phyloP scores from a whole-genome alignment of 2,113 vertebrate genomes.

The Phocoena phocoena region DNA sequence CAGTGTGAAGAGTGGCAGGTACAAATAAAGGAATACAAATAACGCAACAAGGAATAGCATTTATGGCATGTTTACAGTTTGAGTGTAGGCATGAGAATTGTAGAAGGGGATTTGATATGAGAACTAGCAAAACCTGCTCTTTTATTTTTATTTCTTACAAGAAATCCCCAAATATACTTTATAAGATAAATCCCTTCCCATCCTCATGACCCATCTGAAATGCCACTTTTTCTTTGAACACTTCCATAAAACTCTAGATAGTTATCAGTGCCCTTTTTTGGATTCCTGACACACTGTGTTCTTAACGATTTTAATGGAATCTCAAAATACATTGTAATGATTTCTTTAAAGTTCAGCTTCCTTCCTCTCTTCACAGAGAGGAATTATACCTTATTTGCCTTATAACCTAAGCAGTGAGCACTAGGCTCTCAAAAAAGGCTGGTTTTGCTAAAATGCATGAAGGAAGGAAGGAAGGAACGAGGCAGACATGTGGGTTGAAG shows the following conservation, averaged over 20 bases:
- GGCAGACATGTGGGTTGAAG: not conserved
- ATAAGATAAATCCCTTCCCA: not conserved
- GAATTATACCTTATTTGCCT: not conserved
- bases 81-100: not conserved
- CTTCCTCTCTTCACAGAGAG: not conserved
- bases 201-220: not conserved
- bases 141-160: not conserved
- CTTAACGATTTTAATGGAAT: not conserved
- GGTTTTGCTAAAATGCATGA: not conserved
- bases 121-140: not conserved
- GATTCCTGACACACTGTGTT: not conserved
- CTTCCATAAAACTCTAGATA: not conserved
- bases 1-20: not conserved
- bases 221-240: not conserved
- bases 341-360: not conserved
- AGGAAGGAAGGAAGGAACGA: not conserved
- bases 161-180: not conserved
- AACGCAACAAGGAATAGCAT: not conserved
- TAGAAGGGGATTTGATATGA: not conserved
- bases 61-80: not conserved
- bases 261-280: not conserved
- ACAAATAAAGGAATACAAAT: not conserved
- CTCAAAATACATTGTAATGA: not conserved
- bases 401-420: not conserved
- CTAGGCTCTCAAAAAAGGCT: not conserved